phyloP scores from a whole-genome alignment of 2,113 vertebrate genomes.

The Tachysurus vachellii region DNA sequence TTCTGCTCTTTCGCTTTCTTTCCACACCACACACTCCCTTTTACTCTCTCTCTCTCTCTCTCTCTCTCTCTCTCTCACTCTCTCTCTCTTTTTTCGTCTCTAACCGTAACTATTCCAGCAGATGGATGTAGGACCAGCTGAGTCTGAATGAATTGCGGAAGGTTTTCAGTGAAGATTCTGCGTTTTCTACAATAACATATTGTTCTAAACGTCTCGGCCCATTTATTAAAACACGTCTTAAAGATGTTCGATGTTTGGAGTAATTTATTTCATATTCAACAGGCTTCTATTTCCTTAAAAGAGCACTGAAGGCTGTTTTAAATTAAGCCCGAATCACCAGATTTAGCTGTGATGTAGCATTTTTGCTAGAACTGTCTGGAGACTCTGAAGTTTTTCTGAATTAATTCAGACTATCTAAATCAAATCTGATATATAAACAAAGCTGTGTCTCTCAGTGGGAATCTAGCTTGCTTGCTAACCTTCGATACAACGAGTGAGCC shows the following conservation, averaged over 20 bases:
- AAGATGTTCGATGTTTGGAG: not conserved
- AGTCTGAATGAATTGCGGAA: not conserved
- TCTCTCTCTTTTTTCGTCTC: not conserved
- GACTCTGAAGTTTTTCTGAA: not conserved
- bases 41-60: not conserved
- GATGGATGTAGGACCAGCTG: not conserved
- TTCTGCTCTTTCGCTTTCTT: slow-evolving; percentile 22
- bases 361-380: not conserved
- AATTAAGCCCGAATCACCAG: not conserved
- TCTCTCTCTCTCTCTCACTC: slow-evolving; percentile 2
- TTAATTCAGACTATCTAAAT: not conserved
- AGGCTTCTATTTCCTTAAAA: not conserved
- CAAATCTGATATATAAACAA: not conserved
- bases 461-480: not conserved
- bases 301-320: not conserved
- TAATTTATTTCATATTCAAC: not conserved
- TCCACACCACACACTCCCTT: not conserved
- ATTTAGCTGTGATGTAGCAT: not conserved
- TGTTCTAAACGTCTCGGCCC: not conserved
- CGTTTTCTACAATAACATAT: not conserved
- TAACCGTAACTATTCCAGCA: not conserved
- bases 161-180: not conserved
- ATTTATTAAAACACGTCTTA: not conserved
- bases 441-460: not conserved
- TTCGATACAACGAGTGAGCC: not conserved